These are phyloP conservation scores for Campylomormyrus numenius DNA, from an alignment of 2,113 vertebrate species.

Conservation along the genomic window DNA sequence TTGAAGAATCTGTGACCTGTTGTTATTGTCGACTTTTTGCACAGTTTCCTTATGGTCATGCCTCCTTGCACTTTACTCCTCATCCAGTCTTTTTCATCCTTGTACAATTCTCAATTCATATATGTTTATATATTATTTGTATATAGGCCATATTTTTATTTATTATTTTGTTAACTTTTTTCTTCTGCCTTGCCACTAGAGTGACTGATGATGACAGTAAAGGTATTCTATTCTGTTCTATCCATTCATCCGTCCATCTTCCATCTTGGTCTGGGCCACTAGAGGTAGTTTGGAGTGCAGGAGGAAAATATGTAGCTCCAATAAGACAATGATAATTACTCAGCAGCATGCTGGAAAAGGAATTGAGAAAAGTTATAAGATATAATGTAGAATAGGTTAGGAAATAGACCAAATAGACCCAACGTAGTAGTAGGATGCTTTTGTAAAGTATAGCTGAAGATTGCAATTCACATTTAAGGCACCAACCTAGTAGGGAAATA, in stretches of 20 bases:
- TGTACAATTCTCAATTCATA: no score
- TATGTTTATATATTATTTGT: no score
- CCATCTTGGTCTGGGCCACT: background rate
- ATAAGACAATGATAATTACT: background rate
- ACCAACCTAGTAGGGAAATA: background rate
- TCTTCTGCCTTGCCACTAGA: no score
- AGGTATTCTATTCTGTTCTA: background rate
- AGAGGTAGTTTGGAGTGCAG: background rate
- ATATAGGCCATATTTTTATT: no score
- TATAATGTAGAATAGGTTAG: background rate
- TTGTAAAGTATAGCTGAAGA: background rate
- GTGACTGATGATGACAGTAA: no score
- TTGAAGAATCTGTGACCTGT: no score
- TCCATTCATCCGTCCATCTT: background rate
- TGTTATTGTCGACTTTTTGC: no score
- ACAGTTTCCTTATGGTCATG: no score
- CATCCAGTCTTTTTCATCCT: no score
- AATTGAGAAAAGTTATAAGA: background rate
- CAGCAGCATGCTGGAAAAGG: background rate
- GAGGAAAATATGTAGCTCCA: background rate
- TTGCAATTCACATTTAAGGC: background rate
- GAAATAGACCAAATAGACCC: background rate
- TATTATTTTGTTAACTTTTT: no score
- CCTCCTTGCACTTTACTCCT: no score
- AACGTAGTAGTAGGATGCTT: background rate